Evolutionary conservation across 2,888 invertebrate genomes (phyloP).

Genomic region (Pterostichus madidus): DNA sequence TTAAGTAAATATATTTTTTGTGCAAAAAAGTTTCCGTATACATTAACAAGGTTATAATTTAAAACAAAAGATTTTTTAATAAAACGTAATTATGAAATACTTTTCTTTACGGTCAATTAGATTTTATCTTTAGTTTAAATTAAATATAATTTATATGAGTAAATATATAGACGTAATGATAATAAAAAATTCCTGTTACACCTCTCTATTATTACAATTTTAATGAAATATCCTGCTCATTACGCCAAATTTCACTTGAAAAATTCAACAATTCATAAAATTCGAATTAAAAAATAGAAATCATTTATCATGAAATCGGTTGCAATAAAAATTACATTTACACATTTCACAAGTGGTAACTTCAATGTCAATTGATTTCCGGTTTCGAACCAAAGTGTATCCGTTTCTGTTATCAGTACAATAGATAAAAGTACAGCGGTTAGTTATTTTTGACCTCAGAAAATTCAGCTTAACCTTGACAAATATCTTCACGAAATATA

Average conservation of each 20-base stretch:
- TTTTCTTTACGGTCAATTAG: neutral
- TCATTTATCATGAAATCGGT: conserved; percentile 1
- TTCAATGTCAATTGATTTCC: conserved; percentile 44
- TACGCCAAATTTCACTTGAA: conserved; percentile 23
- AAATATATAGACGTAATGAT: conserved; percentile 11
- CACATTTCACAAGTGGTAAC: conserved; percentile 13
- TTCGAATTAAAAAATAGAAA: conserved; percentile 28
- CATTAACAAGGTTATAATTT: conserved; percentile 21
- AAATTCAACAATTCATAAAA: conserved; percentile 25
- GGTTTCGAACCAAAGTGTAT: neutral
- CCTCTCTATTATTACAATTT: neutral
- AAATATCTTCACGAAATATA: conserved; percentile 40
- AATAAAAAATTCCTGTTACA: conserved; percentile 1
- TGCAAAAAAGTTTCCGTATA: neutral
- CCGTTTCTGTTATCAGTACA: conserved; percentile 15
- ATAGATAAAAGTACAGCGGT: neutral
- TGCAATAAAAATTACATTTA: neutral
- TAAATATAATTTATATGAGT: neutral
- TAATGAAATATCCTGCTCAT: conserved; percentile 35
- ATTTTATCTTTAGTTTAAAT: conserved; percentile 8
- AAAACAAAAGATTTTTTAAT: conserved; percentile 42
- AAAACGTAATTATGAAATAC: neutral
- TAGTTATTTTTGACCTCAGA: neutral
- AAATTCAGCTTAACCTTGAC: neutral
- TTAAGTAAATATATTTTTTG: neutral